Percentiles rank a stretch among this genome's conserved stretches.
Conservation (phyloP, 2,888 invertebrate species). For the Exephanes ischioxanthus region DNA sequence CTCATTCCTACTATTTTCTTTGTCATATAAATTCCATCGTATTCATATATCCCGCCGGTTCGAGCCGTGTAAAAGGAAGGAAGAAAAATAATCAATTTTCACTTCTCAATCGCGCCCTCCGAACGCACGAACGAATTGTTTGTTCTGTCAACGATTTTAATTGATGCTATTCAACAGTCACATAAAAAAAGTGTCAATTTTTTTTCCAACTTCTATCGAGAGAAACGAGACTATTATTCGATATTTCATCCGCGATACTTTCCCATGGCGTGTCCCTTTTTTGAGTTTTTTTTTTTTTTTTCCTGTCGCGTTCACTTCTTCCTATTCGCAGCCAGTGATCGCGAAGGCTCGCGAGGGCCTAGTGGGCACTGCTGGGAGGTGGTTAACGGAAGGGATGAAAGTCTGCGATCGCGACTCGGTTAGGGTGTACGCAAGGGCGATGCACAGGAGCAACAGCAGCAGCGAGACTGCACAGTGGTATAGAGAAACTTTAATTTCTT, state of each 20-base stretch:
- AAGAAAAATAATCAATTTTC: constrained; percentile 52
- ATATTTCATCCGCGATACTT: constrained; percentile 32
- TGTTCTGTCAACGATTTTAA: constrained; percentile 53
- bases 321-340: constrained; percentile 15
- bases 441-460: constrained; percentile 11
- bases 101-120: constrained; percentile 45
- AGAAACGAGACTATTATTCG: constrained; percentile 31
- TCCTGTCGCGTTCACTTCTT: not conserved
- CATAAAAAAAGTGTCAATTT: not conserved
- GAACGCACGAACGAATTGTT: constrained; percentile 44
- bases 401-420: constrained; percentile 34
- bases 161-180: constrained; percentile 48
- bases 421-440: constrained; percentile 19
- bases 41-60: constrained; percentile 24
- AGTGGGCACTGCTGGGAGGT: not conserved
- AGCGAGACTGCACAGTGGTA: constrained; percentile 35
- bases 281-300: constrained; percentile 6
- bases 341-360: constrained; percentile 18
- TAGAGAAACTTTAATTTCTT: constrained; percentile 83
- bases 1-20: constrained; percentile 27
- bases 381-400: constrained; percentile 24
- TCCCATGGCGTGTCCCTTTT: constrained; percentile 7
- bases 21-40: constrained; percentile 38
- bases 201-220: constrained; percentile 16
- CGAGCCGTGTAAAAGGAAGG: constrained; percentile 19